A percentile compares a stretch with the other conserved stretches of the same genome.
Evolutionary conservation across 2,797 vertebrate genomes (phyloP).

Genomic region (Typhlichthys eigenmanni): DNA sequence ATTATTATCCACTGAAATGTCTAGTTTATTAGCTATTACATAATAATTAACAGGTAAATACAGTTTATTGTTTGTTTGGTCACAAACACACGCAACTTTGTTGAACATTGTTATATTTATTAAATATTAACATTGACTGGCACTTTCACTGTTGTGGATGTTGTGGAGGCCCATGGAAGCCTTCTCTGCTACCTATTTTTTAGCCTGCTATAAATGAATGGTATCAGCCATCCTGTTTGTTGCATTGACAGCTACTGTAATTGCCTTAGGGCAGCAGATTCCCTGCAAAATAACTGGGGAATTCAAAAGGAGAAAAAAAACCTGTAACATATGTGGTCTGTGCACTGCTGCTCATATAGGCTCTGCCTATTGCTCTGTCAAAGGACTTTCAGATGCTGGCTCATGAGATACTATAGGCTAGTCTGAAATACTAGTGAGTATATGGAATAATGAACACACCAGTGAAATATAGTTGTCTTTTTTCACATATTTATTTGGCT

Average conservation of each 20-base stretch:
- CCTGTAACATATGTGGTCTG: conserved; percentile 17
- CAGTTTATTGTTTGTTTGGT: too few species aligned
- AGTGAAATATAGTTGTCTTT: conserved; percentile 20
- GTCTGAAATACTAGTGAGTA: conserved; percentile 29
- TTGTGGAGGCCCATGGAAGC: conserved; percentile 8
- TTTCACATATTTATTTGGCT: not conserved
- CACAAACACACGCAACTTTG: too few species aligned
- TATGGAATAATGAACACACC: not conserved
- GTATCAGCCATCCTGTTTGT: conserved; percentile 46
- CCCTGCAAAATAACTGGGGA: conserved; percentile 26
- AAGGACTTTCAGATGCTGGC: conserved; percentile 38
- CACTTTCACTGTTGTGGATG: not conserved
- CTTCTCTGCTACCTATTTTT: conserved; percentile 8
- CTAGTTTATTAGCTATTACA: too few species aligned
- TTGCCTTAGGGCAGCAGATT: conserved; percentile 52
- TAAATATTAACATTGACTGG: too few species aligned
- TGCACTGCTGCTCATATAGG: conserved; percentile 30
- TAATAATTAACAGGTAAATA: too few species aligned
- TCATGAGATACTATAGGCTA: conserved; percentile 18
- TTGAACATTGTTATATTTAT: too few species aligned
- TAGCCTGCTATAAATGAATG: conserved; percentile 37
- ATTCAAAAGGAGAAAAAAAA: conserved; percentile 33
- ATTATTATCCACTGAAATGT: too few species aligned
- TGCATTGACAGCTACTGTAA: conserved; percentile 57
- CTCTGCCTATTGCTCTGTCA: conserved; percentile 37